Base-by-base conservation (phyloP, 2,113 vertebrate species). In the Sphyrna mokarran region DNA sequence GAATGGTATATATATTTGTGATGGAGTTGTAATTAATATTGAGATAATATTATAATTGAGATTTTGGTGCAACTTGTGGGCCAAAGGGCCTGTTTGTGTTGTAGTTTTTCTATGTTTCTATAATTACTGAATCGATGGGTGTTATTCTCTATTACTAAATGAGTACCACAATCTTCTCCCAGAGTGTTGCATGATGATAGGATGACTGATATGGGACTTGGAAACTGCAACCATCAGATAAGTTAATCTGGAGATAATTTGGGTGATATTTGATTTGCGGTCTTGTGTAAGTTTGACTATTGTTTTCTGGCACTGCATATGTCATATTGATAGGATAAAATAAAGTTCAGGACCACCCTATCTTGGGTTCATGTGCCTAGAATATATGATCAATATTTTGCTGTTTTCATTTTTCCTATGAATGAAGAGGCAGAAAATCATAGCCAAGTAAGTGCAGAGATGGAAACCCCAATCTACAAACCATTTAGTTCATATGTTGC, bases 21-120 rank as follows among this genome's bases (percentile, higher is more conserved):
- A 91, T 66, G 89, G 58, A 4, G 66, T 91, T 91, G 89, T 61
- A 91, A n/a, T 83, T 91, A 63, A 18, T 63, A 91, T 91, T 91
- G 61, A 18, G 14, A n/a, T n/a, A n/a, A n/a, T n/a, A n/a, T n/a
- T n/a, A n/a, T n/a, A n/a, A 91, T 91, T 91, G 61, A 48, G 43
- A 48, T 48, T 48, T 48, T 48, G 43, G 43, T 3, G 43, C 3
- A 48, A 48, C 43, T 48, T 48, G 43, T 48, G 43, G 43, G 43
- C 43, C 43, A 48, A 48, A 48, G 43, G 43, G 43, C 43, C 43
- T 48, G 43, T 48, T 48, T 48, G 43, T 48, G 3, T 3, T 48
- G 43, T 48, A 48, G 43, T 48, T 48, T 48, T 48, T 48, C 43
- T 48, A 48, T 48, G 43, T 48, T 48, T 48, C 3, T 48, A 14